Evolutionary conservation across 2,888 invertebrate species (phyloP), one percentile per base, ranked within the genome.

Genomic region (Drosophila siamana): DNA sequence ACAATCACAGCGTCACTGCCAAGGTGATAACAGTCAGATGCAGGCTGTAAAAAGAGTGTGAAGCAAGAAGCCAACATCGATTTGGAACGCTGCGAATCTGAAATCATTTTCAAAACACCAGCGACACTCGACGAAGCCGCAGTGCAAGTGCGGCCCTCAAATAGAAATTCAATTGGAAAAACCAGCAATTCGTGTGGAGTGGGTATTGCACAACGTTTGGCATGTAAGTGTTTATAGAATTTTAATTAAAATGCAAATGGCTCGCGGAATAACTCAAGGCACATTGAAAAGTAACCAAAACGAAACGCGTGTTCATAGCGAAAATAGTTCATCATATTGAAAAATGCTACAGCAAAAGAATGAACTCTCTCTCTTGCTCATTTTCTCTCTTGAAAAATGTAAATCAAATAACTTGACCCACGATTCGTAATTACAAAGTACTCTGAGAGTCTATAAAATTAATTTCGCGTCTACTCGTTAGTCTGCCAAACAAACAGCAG

Each of bases 21-120:
- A 54, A 65, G 50, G 67, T 62, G 73, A 67, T 71, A 78, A 78
- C 66, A 50, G 66, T 40, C 69, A 73, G 60, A 77, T 70, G 80
- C 56, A 68, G 43, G 80, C 56, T 66, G 43, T 56, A 51, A 30
- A 28, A 61, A 36, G 36, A 19, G 30, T 22, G 44, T 46, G 15
- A 15, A 15, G 16, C 36, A 48, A 48, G 33, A 46, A 59, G 19
- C 28, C 50, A 68, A 72, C 69, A 54, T 33, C 62, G 28, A 50
- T 60, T 61, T 55, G 33, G 51, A 54, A 50, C 47, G 54, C 60
- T 64, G 36, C 69, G 24, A 60, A 51, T 40, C 30, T 60, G n/a
- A 51, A 72, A 55, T 72, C 68, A 81, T 72, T 79, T 71, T 67
- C 24, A 56, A 63, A 69, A 48, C 70, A 55, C 24, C 59, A 50